Evolutionary conservation across 2,797 vertebrate genomes (phyloP), one percentile per base, ranked within the genome.

Genomic region (Gorsachius magnificus): DNA sequence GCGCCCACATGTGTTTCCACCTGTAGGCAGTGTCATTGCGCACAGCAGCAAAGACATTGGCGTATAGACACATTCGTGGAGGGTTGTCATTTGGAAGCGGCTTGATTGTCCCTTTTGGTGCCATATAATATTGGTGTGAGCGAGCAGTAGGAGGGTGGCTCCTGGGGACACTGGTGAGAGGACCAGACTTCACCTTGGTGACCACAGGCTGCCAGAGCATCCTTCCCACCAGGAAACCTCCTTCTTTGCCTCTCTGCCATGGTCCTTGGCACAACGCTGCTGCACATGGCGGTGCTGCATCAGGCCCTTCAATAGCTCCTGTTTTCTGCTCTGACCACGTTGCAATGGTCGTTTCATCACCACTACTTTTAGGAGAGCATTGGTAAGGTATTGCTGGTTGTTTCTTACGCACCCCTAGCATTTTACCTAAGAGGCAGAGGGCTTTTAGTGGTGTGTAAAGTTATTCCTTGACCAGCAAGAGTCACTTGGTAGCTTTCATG

Each of bases 21-120:
- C 46, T 81, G 35, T 58, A 54, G 57, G 46, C 69, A 60, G 22
- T 12, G 36, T 9, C 1, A 0, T 26, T 2, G 0, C 14, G 33
- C 53, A 16, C 26, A 50, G 51, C 54, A 22, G 14, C 1, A 25
- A 33, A n/a, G 33, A 36, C n/a, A 13, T 25, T 0, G 0, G 2
- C 4, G 15, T 83, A 25, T 7, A 71, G 70, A 6, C 13, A 13
- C 6, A 8, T 33, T 35, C 33, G 13, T 1, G 4, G 36, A 45
- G 16, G 4, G 7, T 0, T 82, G 14, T 38, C 41, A n/a, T 65
- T 54, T 72, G 61, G 29, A 89, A 65, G 5, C 43, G 35, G 29
- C 29, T 53, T 45, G 18, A 20, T 20, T 77, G 51, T 20, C 50
- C 46, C 36, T 85, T 85, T 65, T 51, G 24, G 68, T 80, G 36